Evolutionary conservation across 2,797 vertebrate species (phyloP).

Genomic region (Neosilurus mollespiculum): DNA sequence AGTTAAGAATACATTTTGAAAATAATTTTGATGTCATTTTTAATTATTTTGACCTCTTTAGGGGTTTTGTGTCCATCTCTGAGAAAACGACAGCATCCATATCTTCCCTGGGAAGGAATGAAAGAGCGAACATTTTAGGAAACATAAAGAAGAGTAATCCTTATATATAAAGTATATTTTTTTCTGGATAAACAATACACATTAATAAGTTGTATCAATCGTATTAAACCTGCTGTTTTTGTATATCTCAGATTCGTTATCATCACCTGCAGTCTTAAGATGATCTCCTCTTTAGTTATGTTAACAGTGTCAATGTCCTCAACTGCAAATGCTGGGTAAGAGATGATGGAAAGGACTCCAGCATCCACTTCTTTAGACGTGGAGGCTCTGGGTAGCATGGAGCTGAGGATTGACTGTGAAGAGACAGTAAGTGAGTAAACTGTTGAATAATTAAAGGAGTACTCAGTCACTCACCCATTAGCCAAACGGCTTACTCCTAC

Average conservation of each 20-base stretch:
- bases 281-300: slow-evolving; percentile 92
- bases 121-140: not conserved
- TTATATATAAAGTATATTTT: not conserved
- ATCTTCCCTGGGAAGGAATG: slow-evolving; percentile 80
- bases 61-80: slow-evolving; percentile 95
- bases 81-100: slow-evolving; percentile 95
- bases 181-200: not conserved
- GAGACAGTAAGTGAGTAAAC: slow-evolving; percentile 13
- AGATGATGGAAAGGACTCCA: slow-evolving; percentile 90
- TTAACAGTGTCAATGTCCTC: slow-evolving; percentile 86
- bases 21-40: not conserved
- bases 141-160: not conserved
- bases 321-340: slow-evolving; percentile 93
- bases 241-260: slow-evolving; percentile 5
- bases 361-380: slow-evolving; percentile 96
- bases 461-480: too few species aligned
- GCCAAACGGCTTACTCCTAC: too few species aligned
- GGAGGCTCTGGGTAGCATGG: slow-evolving; percentile 95
- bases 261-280: slow-evolving; percentile 90
- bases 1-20: not conserved
- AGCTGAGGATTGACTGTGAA: slow-evolving; percentile 90
- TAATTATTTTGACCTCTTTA: slow-evolving; percentile 79
- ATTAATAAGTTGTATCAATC: not conserved
- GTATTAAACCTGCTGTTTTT: not conserved
- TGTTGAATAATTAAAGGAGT: not conserved